These are phyloP conservation scores for Tringa solitaria DNA, from an alignment of 2,113 vertebrate genomes.

Conservation along the genomic window DNA sequence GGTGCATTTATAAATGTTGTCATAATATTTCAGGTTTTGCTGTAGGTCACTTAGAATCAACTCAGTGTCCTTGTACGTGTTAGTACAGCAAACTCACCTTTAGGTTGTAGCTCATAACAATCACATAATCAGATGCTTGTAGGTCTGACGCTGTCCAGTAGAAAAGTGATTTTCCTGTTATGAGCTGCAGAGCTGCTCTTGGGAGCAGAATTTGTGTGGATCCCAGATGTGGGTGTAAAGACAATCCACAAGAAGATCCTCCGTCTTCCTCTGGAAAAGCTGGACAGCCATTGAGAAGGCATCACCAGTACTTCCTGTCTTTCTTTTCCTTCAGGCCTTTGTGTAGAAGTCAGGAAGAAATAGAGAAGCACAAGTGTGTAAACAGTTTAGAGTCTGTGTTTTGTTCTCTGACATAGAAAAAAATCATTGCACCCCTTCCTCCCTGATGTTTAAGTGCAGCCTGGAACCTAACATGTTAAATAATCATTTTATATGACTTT, in stretches of 20 bases:
- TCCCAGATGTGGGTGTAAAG: background rate
- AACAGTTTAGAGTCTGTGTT: background rate
- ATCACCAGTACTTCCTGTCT: background rate
- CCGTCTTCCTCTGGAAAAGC: background rate
- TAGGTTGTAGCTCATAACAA: background rate
- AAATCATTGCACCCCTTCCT: background rate
- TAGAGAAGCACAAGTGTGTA: background rate
- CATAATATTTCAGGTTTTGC: background rate
- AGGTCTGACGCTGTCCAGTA: background rate
- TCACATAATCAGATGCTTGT: background rate
- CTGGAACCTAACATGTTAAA: background rate
- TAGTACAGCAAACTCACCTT: background rate
- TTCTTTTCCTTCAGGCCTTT: background rate
- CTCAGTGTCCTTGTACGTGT: accelerated
- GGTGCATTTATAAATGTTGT: background rate
- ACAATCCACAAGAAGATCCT: background rate
- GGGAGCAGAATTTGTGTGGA: background rate
- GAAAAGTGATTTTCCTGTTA: background rate
- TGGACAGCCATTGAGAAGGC: background rate
- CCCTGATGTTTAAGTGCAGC: background rate
- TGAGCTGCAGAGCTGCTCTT: background rate
- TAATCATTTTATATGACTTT: background rate
- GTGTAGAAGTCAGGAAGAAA: background rate
- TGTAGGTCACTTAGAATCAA: background rate
- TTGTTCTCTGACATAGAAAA: background rate